phyloP scores from a whole-genome alignment of 2,888 invertebrate genomes.

The Teleiodes luculella region DNA sequence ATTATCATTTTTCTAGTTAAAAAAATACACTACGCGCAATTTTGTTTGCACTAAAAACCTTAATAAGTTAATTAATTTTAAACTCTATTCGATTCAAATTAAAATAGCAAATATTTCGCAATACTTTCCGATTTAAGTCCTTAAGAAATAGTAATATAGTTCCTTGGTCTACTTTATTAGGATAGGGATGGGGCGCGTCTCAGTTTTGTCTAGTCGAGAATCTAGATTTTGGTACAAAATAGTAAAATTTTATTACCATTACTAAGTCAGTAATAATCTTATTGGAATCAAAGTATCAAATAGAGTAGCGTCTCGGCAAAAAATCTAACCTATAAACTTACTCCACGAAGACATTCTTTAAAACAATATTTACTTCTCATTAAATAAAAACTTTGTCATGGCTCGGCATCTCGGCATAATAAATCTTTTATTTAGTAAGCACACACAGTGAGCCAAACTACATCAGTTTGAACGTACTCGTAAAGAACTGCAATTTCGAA shows the following conservation, averaged over 20 bases:
- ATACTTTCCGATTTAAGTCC: constrained; percentile 36
- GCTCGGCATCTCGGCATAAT: no score
- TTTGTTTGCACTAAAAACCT: not conserved
- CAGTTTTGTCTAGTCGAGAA: constrained; percentile 36
- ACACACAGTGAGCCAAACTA: no score
- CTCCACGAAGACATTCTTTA: no score
- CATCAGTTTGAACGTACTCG: no score
- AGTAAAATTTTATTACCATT: no score
- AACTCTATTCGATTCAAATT: constrained; percentile 30
- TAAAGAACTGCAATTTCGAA: no score
- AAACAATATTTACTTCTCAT: no score
- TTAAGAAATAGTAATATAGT: constrained; percentile 30
- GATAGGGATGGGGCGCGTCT: constrained; percentile 51
- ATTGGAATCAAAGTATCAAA: not conserved
- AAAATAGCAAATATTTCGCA: constrained; percentile 31
- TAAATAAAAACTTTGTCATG: no score
- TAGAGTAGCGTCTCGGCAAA: no score
- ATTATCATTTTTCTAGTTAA: constrained; percentile 76
- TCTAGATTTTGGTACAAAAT: constrained; percentile 6
- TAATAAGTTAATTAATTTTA: constrained; percentile 8
- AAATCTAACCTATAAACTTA: no score
- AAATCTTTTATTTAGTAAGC: no score
- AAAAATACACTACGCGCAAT: constrained; percentile 55
- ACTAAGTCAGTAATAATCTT: no score
- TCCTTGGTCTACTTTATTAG: constrained; percentile 72